Percentiles rank a stretch among this genome's conserved stretches.
Conservation (phyloP, 2,888 invertebrate genomes). For the Hermaeophaga mercurialis region DNA sequence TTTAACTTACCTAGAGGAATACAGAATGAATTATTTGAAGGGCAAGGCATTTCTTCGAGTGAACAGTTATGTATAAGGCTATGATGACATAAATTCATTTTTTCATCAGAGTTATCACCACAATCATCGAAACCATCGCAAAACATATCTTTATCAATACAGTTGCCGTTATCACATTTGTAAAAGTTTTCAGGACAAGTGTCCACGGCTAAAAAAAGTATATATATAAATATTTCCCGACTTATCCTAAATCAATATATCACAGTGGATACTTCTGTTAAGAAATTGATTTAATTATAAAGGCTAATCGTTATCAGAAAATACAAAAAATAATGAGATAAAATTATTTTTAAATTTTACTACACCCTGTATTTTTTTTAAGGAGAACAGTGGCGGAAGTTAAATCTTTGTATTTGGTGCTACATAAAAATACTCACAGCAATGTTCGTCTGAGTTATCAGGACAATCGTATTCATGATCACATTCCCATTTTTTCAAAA, state of each 20-base stretch:
- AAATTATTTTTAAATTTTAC: too few species aligned
- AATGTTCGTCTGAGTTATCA: conserved; percentile 76
- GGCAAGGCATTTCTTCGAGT: conserved; percentile 60
- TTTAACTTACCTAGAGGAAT: conserved; percentile 50
- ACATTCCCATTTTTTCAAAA: conserved; percentile 71
- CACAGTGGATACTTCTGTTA: too few species aligned
- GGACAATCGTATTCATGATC: conserved; percentile 76
- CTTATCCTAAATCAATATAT: too few species aligned
- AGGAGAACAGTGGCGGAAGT: too few species aligned
- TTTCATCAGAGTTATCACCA: conserved; percentile 64
- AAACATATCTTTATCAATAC: conserved; percentile 60
- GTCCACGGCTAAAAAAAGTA: conserved; percentile 32
- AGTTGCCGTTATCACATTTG: conserved; percentile 61
- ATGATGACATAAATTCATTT: conserved; percentile 3
- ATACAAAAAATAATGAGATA: too few species aligned
- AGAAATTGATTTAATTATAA: too few species aligned
- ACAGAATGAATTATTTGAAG: conserved; percentile 60
- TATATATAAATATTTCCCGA: too few species aligned
- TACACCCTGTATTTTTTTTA: too few species aligned
- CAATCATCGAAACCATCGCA: conserved; percentile 67
- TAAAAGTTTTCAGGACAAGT: conserved; percentile 55
- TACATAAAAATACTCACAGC: conserved; percentile 58
- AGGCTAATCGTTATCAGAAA: too few species aligned
- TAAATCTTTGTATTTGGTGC: too few species aligned
- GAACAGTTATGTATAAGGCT: conserved; percentile 51